Base-by-base conservation (phyloP, 2,888 invertebrate species). In the Eremobia ochroleuca region DNA sequence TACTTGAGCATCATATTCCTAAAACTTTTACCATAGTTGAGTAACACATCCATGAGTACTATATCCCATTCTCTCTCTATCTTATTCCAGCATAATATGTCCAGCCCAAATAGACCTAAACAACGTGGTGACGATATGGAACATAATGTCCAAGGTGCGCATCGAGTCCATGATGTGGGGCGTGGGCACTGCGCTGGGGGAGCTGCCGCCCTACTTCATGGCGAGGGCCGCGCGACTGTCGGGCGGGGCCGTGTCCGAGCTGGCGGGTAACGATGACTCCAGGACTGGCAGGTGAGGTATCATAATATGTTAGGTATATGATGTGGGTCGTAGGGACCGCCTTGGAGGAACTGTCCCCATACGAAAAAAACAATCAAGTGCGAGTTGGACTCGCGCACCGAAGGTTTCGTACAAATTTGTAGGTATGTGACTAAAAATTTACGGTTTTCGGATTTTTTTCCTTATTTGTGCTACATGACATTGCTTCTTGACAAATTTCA, bases 201-300 rank as follows among this genome's bases (percentile, higher is more conserved):
- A 99, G 94, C 95, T 99, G 86, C 99, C 99, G 5, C 99, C 99
- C 0, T 99, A 99, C 97, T 99, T 99, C 96, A 99, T 99, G 99
- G 99, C 99, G n/a, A 97, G 99, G 81, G 99, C 99, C 8, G 98
- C 99, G 0, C 95, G 99, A 18, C 97, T 98, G 1, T 98, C 98
- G 0, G 96, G 96, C 0, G 95, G 93, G 0, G 92, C 93, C 0
- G 93, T 94, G 21, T 92, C 94, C 0, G 96, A 95, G 69, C 88
- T 96, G 0, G 85, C 92, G 0, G 88, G 92, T 1, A 90, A 84
- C 5, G 94, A 95, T 8, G 94, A 95, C 58, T 92, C 95, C 1
- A 91, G 92, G 64, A 95, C 94, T 74, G 94, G 93, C 76, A 92
- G 93, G 94, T 94, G 28, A 52, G 77, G 8, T 18, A 0, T 2